Percentiles rank a stretch among this genome's conserved stretches.
Conservation (phyloP, 2,797 vertebrate species). For the Xiphorhynchus erythropygius region DNA sequence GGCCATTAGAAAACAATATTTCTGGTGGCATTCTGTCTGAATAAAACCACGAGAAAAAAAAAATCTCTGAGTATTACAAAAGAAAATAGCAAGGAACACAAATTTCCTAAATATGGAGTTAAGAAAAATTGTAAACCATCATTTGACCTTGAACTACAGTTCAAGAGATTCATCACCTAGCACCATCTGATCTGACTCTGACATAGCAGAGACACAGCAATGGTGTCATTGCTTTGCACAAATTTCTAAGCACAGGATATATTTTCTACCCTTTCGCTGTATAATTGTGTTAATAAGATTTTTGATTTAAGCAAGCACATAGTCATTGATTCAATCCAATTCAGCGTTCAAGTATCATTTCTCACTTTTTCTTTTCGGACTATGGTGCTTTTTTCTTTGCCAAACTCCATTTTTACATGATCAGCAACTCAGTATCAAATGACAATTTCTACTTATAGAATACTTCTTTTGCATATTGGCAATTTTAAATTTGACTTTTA, state of each 20-base stretch:
- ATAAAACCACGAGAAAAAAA: background rate
- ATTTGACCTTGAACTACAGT: background rate
- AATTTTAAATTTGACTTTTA: background rate
- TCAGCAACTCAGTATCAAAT: background rate
- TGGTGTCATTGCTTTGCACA: background rate
- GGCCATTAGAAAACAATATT: background rate
- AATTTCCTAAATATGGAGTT: background rate
- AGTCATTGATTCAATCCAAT: background rate
- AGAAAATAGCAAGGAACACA: background rate
- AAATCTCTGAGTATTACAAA: background rate
- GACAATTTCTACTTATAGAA: background rate
- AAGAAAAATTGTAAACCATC: background rate
- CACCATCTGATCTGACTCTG: no score
- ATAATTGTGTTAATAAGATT: slow-evolving; percentile 5
- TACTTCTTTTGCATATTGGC: background rate
- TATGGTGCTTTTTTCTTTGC: background rate
- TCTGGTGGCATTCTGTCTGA: background rate
- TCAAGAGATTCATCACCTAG: background rate
- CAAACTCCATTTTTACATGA: background rate
- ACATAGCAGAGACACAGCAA: background rate
- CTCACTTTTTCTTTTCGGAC: background rate
- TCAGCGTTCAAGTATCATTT: background rate
- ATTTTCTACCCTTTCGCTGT: background rate
- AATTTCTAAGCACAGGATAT: background rate
- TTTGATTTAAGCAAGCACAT: background rate